Conservation (phyloP, 2,888 invertebrate genomes). For the Phasia obesa region DNA sequence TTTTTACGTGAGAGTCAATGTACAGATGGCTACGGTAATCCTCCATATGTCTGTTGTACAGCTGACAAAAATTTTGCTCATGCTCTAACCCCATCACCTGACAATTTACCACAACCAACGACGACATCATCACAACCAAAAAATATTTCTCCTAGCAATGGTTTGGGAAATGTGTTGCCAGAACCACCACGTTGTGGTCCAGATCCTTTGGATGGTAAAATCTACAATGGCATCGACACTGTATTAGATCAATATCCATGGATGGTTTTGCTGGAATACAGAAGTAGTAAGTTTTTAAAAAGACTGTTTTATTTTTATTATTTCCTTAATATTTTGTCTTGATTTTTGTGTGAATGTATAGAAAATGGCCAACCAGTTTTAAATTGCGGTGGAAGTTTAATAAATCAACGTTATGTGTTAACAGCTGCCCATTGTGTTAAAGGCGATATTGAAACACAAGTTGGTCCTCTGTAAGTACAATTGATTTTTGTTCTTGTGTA, state of each 20-base stretch:
- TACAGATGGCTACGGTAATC: slow-evolving; percentile 74
- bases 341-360: slow-evolving; percentile 48
- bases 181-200: slow-evolving; percentile 78
- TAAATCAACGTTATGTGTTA: slow-evolving; percentile 85
- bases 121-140: slow-evolving; percentile 1
- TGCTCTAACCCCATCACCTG: slow-evolving; percentile 31
- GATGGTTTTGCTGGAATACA: slow-evolving; percentile 87
- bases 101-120: slow-evolving; percentile 1
- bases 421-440: slow-evolving; percentile 87
- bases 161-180: slow-evolving; percentile 76
- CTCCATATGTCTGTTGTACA: slow-evolving; percentile 80
- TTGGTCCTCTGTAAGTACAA: slow-evolving; percentile 84
- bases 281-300: slow-evolving; percentile 84
- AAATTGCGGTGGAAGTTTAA: slow-evolving; percentile 89
- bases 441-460: slow-evolving; percentile 82
- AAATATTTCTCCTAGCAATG: slow-evolving; percentile 66
- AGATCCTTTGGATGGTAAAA: slow-evolving; percentile 82
- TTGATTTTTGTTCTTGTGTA: neutral
- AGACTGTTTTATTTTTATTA: neutral
- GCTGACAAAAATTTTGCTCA: slow-evolving; percentile 73
- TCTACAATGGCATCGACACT: slow-evolving; percentile 85
- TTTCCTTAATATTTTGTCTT: neutral
- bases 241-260: slow-evolving; percentile 87
- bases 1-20: slow-evolving; percentile 79
- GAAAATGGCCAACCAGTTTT: slow-evolving; percentile 73